These are phyloP conservation scores for Danio rerio DNA, from an alignment of 2,113 vertebrate species.

Conservation along the genomic window DNA sequence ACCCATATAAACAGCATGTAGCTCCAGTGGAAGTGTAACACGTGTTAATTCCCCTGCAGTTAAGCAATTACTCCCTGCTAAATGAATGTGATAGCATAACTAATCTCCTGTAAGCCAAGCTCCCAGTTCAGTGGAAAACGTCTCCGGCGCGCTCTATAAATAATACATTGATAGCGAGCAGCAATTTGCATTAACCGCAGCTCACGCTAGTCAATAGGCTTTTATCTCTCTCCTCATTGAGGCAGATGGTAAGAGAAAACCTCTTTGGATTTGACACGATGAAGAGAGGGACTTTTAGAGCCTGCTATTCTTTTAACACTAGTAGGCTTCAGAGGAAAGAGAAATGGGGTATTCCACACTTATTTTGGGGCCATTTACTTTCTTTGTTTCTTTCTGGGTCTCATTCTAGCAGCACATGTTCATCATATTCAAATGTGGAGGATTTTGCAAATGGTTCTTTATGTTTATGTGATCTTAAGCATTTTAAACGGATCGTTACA, in stretches of 20 bases:
- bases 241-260: conserved; percentile 68
- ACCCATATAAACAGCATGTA: conserved; percentile 63
- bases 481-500: background rate
- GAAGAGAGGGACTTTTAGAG: conserved; percentile 57
- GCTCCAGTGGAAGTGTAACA: conserved; percentile 67
- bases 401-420: background rate
- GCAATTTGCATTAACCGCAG: conserved; percentile 80
- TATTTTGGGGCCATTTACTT: background rate
- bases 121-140: conserved; percentile 77
- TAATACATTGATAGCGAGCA: conserved; percentile 76
- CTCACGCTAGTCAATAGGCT: conserved; percentile 73
- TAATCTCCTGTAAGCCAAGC: conserved; percentile 82
- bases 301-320: conserved; percentile 34
- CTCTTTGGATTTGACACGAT: conserved; percentile 67
- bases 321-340: conserved; percentile 1
- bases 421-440: background rate
- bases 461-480: background rate
- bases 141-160: conserved; percentile 75
- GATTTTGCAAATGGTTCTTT: background rate
- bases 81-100: conserved; percentile 77
- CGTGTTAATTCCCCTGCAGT: conserved; percentile 76
- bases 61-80: conserved; percentile 78
- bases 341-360: conserved; percentile 1
- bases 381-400: background rate
- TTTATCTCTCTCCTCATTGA: conserved; percentile 75